phyloP scores from a whole-genome alignment of 2,113 vertebrate genomes.

The Chaetodon auriga region DNA sequence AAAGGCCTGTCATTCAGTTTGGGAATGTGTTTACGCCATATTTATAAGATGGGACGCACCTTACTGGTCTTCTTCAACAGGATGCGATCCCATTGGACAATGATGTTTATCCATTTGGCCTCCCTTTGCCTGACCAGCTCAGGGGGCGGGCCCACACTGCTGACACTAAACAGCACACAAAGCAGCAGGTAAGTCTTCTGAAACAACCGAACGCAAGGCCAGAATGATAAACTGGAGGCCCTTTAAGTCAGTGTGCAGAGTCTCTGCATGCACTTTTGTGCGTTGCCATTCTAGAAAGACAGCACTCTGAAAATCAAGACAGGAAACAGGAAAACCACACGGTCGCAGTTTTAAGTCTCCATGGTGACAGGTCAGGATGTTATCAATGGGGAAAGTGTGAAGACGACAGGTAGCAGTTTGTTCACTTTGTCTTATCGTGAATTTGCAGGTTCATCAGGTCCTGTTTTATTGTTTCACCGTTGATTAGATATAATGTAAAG shows the following conservation, averaged over 20 bases:
- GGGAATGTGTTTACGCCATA: not conserved
- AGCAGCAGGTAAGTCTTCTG: conserved; percentile 24
- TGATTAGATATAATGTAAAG: not conserved
- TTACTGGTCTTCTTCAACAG: conserved; percentile 86
- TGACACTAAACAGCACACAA: conserved; percentile 61
- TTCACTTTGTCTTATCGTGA: conserved; percentile 7
- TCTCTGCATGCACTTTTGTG: conserved; percentile 31
- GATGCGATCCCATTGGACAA: conserved; percentile 88
- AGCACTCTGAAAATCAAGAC: conserved; percentile 60
- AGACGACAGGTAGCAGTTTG: conserved; percentile 58
- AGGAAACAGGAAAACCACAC: conserved; percentile 89
- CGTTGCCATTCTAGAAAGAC: conserved; percentile 58
- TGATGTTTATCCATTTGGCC: conserved; percentile 91
- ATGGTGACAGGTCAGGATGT: conserved; percentile 83
- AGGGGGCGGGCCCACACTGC: conserved; percentile 81
- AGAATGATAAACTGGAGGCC: not conserved
- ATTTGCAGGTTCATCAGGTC: not conserved
- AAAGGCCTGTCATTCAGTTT: not conserved
- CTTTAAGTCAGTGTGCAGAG: conserved; percentile 19
- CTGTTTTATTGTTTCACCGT: not conserved
- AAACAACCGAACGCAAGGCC: not conserved
- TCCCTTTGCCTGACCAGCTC: conserved; percentile 89
- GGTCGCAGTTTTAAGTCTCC: conserved; percentile 70
- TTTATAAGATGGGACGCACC: conserved; percentile 71
- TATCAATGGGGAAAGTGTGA: conserved; percentile 53